Percentiles rank a stretch among this genome's conserved stretches.
phyloP scores from a whole-genome alignment of 2,113 vertebrate species.

The Hystrix cristata region DNA sequence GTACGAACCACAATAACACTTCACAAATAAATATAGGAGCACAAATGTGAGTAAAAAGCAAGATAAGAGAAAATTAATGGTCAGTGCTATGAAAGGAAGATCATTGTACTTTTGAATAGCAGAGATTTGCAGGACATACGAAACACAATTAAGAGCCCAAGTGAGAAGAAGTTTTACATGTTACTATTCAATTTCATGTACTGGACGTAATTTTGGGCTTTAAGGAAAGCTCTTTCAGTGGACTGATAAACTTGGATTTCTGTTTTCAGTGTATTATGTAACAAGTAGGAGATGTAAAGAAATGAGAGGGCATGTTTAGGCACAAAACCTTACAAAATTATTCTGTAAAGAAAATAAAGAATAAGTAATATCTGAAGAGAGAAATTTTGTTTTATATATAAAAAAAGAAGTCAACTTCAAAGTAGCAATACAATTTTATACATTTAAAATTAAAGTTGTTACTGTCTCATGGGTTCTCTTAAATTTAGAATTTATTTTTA shows the following conservation, averaged over 20 bases:
- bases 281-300: background rate
- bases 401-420: background rate
- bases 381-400: background rate
- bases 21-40: background rate
- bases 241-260: background rate
- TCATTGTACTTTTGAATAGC: background rate
- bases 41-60: background rate
- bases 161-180: background rate
- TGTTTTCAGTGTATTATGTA: background rate
- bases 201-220: background rate
- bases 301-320: background rate
- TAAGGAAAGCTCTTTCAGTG: background rate
- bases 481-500: background rate
- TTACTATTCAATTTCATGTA: background rate
- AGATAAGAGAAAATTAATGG: background rate
- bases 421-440: background rate
- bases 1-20: background rate
- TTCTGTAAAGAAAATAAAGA: background rate
- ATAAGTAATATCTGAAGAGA: background rate
- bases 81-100: background rate
- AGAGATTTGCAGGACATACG: background rate
- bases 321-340: background rate
- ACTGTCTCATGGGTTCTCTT: background rate
- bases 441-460: background rate
- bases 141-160: background rate